A percentile compares a stretch with the other conserved stretches of the same genome.
phyloP scores from a whole-genome alignment of 2,797 vertebrate genomes.

The Eospalax fontanierii region DNA sequence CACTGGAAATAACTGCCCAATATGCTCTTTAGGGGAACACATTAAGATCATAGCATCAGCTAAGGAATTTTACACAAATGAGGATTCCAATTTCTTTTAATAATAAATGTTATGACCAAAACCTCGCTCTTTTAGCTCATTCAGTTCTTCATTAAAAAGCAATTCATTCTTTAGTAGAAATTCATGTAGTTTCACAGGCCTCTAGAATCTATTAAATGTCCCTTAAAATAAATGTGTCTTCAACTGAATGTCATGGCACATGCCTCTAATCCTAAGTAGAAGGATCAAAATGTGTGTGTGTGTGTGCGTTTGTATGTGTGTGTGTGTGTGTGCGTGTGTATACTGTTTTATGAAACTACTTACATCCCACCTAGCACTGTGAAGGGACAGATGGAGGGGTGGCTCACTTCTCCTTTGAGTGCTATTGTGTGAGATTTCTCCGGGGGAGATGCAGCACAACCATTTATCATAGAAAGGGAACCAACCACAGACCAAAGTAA shows the following conservation, averaged over 20 bases:
- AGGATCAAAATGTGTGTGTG: no score
- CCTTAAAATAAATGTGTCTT: neutral
- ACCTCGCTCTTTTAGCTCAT: neutral
- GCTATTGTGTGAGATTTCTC: no score
- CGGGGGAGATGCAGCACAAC: no score
- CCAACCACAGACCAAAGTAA: no score
- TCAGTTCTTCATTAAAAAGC: neutral
- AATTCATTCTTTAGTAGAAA: neutral
- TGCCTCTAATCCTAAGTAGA: no score
- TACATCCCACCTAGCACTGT: no score
- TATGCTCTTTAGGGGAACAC: neutral
- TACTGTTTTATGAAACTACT: neutral
- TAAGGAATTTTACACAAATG: slow-evolving; percentile 18
- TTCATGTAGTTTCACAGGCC: neutral
- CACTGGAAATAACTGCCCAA: neutral
- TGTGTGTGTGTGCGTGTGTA: no score
- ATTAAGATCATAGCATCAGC: neutral
- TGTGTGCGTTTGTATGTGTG: no score
- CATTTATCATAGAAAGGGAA: no score
- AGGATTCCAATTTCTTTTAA: neutral
- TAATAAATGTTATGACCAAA: neutral
- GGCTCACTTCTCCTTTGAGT: no score
- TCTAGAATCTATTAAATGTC: neutral
- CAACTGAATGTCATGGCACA: no score
- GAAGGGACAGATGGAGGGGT: no score